Percentiles rank a stretch among this genome's conserved stretches.
Evolutionary conservation across 2,888 invertebrate genomes (phyloP).

Genomic region (Pseudeuparius sepicola): DNA sequence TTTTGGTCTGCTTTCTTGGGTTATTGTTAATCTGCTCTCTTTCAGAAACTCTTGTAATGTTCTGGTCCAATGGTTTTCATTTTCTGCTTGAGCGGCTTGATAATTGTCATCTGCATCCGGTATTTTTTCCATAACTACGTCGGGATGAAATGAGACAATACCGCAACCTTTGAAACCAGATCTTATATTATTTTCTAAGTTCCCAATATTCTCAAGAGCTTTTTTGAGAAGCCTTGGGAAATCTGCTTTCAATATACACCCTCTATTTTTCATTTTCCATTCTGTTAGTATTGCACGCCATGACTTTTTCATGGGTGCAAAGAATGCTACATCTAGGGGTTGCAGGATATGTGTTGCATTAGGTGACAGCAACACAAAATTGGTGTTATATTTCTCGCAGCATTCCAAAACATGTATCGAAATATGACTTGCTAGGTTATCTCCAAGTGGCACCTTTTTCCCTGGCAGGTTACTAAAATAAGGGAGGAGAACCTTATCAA

Average conservation of each 20-base stretch:
- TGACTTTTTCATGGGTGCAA: slow-evolving; percentile 16
- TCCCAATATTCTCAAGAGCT: slow-evolving; percentile 10
- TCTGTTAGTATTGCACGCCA: slow-evolving; percentile 12
- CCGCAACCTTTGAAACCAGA: slow-evolving; percentile 12
- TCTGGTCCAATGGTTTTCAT: slow-evolving; percentile 5
- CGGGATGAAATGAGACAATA: slow-evolving; percentile 10
- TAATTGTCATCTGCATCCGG: slow-evolving; percentile 8
- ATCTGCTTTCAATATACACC: slow-evolving; percentile 13
- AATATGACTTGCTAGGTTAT: slow-evolving; percentile 9
- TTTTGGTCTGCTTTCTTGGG: slow-evolving; percentile 4
- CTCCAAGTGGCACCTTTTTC: slow-evolving; percentile 8
- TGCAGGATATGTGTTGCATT: slow-evolving; percentile 16
- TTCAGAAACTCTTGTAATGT: slow-evolving; percentile 8
- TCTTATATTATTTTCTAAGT: slow-evolving; percentile 8
- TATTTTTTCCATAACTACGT: slow-evolving; percentile 10
- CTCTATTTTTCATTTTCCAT: slow-evolving; percentile 15
- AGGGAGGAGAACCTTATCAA: slow-evolving; percentile 8
- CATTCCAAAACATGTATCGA: slow-evolving; percentile 9
- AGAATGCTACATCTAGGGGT: slow-evolving; percentile 17
- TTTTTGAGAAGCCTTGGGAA: slow-evolving; percentile 14
- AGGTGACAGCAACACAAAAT: slow-evolving; percentile 17
- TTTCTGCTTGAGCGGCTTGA: slow-evolving; percentile 4
- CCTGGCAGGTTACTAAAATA: slow-evolving; percentile 7
- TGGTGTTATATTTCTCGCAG: slow-evolving; percentile 15
- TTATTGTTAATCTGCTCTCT: slow-evolving; percentile 7